A percentile compares a stretch with the other conserved stretches of the same genome.
These are phyloP conservation scores for Cricetomys ansorgei DNA, from an alignment of 2,113 vertebrate species.

Conservation along the genomic window DNA sequence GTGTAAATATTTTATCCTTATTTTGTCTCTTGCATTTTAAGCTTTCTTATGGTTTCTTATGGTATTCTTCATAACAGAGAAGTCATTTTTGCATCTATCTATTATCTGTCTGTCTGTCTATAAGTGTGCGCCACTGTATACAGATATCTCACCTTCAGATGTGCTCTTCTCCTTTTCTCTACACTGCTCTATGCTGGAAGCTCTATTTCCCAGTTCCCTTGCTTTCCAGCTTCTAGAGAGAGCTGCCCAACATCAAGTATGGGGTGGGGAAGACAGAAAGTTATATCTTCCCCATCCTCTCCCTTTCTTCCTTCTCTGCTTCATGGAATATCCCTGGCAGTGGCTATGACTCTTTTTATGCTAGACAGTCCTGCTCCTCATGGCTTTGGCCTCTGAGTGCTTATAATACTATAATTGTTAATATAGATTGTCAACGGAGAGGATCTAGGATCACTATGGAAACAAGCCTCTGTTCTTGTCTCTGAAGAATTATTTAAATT, in stretches of 20 bases:
- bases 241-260: background rate
- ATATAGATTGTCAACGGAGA: background rate
- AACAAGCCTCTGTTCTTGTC: background rate
- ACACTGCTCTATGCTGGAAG: background rate
- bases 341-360: background rate
- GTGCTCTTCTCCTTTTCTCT: background rate
- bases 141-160: background rate
- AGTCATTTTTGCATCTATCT: background rate
- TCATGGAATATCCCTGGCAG: background rate
- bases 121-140: background rate
- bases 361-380: background rate
- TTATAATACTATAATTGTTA: background rate
- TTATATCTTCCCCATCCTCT: background rate
- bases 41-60: background rate
- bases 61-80: background rate
- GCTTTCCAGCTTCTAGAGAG: background rate
- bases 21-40: slow-evolving; percentile 27
- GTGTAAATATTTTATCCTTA: background rate
- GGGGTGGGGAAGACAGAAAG: background rate
- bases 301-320: background rate
- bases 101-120: background rate
- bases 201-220: background rate
- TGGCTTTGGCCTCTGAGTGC: background rate
- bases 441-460: background rate
- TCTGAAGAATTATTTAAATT: background rate